Evolutionary conservation across 1,140 invertebrate species (phyloP), one percentile per base, ranked within the genome.

Genomic region (Wiebesia pumilae): DNA sequence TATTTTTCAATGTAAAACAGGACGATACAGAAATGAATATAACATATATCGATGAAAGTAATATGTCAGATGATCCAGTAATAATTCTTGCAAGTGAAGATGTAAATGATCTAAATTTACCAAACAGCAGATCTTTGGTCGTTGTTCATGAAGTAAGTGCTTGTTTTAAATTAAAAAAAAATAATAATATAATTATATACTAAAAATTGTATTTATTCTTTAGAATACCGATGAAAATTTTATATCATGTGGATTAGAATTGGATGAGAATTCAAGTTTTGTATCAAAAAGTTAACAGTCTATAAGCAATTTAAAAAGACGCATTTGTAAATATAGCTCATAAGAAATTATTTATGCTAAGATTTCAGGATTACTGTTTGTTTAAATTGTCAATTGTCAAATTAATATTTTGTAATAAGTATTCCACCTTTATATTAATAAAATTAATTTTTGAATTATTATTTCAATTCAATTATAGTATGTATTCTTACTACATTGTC

Each of bases 71-170:
- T 62, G 90, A 94, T 88, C 93, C 92, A 30, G 91, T 93, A 38
- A 94, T 93, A 83, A 93, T 94, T 87, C 89, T 94, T 80, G 93
- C 93, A 54, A 90, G 91, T 19, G 91, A 91, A 47, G 92, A 92
- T 81, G 91, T 93, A 47, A 89, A 92, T 7, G 88, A 87, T 75
- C 82, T 94, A 7, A 93, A 91, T 90, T 88, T 93, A 27, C 91
- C 92, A 69, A 92, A 90, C 62, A 89, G 88, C 77, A 90, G 89
- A 87, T 91, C 92, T 88, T 91, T 93, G 77, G 93, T 93, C 33
- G 92, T 94, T 69, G 91, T 81, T 16, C 75, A 84, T 21, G 81
- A 83, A 43, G 86, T 87, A 80, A 80, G 81, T 54, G 33, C 4
- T 21, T 75, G 79, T 77, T 78, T 7, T 7, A 35, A 27, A 54